Evolutionary conservation across 2,888 invertebrate genomes (phyloP), one percentile per base, ranked within the genome.

Genomic region (Xylophagus ater): DNA sequence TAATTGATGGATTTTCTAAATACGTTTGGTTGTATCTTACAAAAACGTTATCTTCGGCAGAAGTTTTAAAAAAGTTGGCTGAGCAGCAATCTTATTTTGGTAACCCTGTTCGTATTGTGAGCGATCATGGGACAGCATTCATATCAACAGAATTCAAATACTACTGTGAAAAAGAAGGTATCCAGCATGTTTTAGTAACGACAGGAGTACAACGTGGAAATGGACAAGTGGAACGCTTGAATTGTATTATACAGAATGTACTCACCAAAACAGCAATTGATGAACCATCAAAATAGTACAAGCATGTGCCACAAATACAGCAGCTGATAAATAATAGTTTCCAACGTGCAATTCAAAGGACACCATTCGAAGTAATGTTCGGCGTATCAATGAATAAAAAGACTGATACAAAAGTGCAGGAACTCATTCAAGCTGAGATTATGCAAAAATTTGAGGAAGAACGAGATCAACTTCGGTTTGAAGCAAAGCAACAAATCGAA

Each of bases 121-220:
- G 54, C 0, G 57, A 60, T 35, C 45, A 47, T 44, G 56, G 56
- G 4, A 47, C 54, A 4, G 58, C 61, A 4, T 62, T 61, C 40
- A 59, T 54, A 0, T 50, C 57, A 2, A 33, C n/a, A n/a, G n/a
- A n/a, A n/a, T n/a, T n/a, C n/a, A n/a, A n/a, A n/a, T n/a, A 53
- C 0, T 60, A 57, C 40, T 58, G 60, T 37, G 10, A 47, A 17
- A 45, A 48, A 1, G 53, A 61, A 34, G 35, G 37, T 0, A 59
- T 62, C 19, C 24, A 55, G 18, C 57, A 57, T 35, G 20, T 45
- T 1, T 15, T 30, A 4, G 55, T 56, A 4, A 43, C 43, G 4
- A 47, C 42, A 5, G 48, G 58, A 8, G 37, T 59, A 7, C 56
- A 60, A 13, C 28, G 58, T 28, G 53, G 53, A 4, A 60, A 61